A percentile compares a stretch with the other conserved stretches of the same genome.
Conservation (phyloP, 2,888 invertebrate genomes). For the Cerceris ruficornis region DNA sequence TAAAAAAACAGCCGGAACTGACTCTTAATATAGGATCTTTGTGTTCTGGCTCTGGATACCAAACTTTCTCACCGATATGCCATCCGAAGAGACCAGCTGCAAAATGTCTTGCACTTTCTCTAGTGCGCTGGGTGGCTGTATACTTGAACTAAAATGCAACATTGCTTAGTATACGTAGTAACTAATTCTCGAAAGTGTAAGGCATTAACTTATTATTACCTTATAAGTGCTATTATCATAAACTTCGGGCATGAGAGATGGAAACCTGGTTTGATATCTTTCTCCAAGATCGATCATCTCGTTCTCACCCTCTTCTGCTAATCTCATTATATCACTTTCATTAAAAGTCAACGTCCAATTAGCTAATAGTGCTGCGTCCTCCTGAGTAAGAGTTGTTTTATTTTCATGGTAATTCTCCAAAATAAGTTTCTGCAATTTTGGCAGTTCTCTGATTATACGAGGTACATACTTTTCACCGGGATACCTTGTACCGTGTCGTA, state of each 20-base stretch:
- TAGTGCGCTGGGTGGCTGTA: constrained; percentile 89
- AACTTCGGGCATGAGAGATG: constrained; percentile 84
- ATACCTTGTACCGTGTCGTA: constrained; percentile 91
- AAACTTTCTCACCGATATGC: constrained; percentile 84
- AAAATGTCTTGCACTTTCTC: constrained; percentile 89
- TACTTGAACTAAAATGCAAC: constrained; percentile 86
- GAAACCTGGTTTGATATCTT: constrained; percentile 89
- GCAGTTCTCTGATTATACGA: constrained; percentile 83
- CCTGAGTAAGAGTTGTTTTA: constrained; percentile 81
- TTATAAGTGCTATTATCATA: constrained; percentile 85
- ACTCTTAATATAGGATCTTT: constrained; percentile 88
- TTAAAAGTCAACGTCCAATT: constrained; percentile 85
- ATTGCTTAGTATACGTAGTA: neutral
- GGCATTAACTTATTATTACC: constrained; percentile 78
- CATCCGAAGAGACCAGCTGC: constrained; percentile 89
- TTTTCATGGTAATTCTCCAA: constrained; percentile 82
- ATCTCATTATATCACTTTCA: constrained; percentile 83
- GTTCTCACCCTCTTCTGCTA: constrained; percentile 89
- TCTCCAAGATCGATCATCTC: constrained; percentile 89
- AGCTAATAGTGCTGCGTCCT: constrained; percentile 82
- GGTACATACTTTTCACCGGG: constrained; percentile 85
- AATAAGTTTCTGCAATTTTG: constrained; percentile 83
- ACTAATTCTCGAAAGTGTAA: constrained; percentile 59
- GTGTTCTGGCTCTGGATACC: constrained; percentile 86
- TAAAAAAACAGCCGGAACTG: constrained; percentile 62